Percentiles rank a stretch among this genome's conserved stretches.
These are phyloP conservation scores for Monodelphis domestica DNA, from an alignment of 2,797 vertebrate species.

Conservation along the genomic window DNA sequence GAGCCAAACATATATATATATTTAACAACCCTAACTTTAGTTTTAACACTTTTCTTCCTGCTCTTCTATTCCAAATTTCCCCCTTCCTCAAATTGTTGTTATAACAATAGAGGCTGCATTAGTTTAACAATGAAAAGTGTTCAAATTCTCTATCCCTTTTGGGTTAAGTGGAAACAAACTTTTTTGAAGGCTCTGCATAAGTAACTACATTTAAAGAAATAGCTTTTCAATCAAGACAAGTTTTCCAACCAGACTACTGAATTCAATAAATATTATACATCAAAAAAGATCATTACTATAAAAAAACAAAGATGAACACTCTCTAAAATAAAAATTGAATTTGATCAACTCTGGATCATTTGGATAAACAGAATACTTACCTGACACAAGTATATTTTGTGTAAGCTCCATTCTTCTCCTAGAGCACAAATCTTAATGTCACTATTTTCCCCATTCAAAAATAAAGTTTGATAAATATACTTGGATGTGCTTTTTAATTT, in stretches of 20 bases:
- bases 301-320: slow-evolving; percentile 39
- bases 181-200: neutral
- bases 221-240: slow-evolving; percentile 46
- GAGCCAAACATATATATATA: slow-evolving; percentile 28
- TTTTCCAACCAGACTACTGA: slow-evolving; percentile 21
- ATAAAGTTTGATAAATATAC: slow-evolving; percentile 98
- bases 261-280: neutral
- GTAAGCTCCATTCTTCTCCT: slow-evolving; percentile 97
- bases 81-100: slow-evolving; percentile 28
- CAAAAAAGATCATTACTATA: slow-evolving; percentile 26
- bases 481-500: slow-evolving; percentile 97
- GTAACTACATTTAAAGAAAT: neutral
- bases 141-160: slow-evolving; percentile 37
- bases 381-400: slow-evolving; percentile 98
- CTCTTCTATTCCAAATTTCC: neutral
- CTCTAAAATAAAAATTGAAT: slow-evolving; percentile 1
- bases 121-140: slow-evolving; percentile 1
- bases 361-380: slow-evolving; percentile 81
- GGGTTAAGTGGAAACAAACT: neutral
- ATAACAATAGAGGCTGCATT: slow-evolving; percentile 19
- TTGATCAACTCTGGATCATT: slow-evolving; percentile 21
- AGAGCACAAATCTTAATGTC: slow-evolving; percentile 96
- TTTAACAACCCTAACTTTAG: slow-evolving; percentile 43
- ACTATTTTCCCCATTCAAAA: slow-evolving; percentile 97
- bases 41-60: slow-evolving; percentile 1